phyloP scores from a whole-genome alignment of 2,797 vertebrate genomes.

The Pangasius krempfi region DNA sequence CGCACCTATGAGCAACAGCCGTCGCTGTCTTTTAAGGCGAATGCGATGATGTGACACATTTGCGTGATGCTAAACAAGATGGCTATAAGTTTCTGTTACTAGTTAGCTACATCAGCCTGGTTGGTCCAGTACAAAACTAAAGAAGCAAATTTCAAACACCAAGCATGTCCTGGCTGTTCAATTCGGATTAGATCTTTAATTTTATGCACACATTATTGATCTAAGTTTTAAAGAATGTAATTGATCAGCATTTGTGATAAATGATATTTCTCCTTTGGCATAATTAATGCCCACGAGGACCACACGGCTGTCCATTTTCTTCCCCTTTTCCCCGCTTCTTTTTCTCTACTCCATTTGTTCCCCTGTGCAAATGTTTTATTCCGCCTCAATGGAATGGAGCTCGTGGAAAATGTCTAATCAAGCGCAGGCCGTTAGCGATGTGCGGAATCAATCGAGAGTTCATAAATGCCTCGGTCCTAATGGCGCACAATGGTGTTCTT shows the following conservation, averaged over 20 bases:
- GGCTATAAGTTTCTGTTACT: background rate
- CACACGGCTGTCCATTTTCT: background rate
- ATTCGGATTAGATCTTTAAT: background rate
- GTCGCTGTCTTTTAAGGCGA: background rate
- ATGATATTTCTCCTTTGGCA: background rate
- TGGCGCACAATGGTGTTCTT: background rate
- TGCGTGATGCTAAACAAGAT: background rate
- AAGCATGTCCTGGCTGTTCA: background rate
- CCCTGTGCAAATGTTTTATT: slow-evolving; percentile 25
- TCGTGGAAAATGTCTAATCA: slow-evolving; percentile 31
- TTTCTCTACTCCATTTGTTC: background rate
- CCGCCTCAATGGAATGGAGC: background rate
- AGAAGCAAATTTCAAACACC: background rate
- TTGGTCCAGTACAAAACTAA: background rate
- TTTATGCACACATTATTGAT: no score
- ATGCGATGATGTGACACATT: no score
- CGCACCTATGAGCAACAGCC: background rate
- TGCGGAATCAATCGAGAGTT: slow-evolving; percentile 15
- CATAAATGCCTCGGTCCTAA: slow-evolving; percentile 30
- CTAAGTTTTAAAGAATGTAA: background rate
- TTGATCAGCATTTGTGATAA: background rate
- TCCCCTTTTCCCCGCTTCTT: background rate
- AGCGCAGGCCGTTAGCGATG: background rate
- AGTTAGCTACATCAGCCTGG: background rate
- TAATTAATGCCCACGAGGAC: background rate